Evolutionary conservation across 92 coral and sea anemone genomes (phyloP), one percentile per base, ranked within the genome.

Genomic region (Paragorgia papillata): DNA sequence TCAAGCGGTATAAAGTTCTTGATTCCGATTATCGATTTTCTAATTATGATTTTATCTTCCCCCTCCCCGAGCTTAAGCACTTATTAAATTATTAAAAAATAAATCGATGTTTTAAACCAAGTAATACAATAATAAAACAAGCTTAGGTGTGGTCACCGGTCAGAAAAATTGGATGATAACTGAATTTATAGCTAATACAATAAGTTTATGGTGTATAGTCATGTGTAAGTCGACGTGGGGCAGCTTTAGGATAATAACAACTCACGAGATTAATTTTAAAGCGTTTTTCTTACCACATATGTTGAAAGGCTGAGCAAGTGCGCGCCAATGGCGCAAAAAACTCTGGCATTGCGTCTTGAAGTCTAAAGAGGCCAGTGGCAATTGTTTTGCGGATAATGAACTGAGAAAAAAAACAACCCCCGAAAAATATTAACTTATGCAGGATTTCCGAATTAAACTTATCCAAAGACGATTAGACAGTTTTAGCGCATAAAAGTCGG

Each of bases 381-480:
- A 66, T 40, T 66, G 73, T 40, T 39, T 43, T 39, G 12, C 20
- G 30, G 26, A 10, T 66, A 66, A 66, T 21, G 18, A 39, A n/a
- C 31, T 14, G 55, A 0, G 29, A 43, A 0, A 21, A 21, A 19
- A 21, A 66, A 27, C 19, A 39, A 19, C 15, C 9, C 8, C 17
- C 56, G 7, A 9, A 29, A 49, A 39, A 27, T 18, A 18, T 40
- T 26, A 28, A 46, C 54, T 13, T n/a, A n/a, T n/a, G n/a, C 59
- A 68, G 75, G 75, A 68, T 68, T 68, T 68, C 75, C 75, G 44
- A 27, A 27, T 68, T 48, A 44, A 68, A 68, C 59, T 68, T 48
- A n/a, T 29, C 58, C 26, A 44, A 68, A 68, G 60, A 54, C 27
- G 41, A 68, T 68, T 68, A 68, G 10, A 9, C 21, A 29, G 8